These are phyloP conservation scores for Pristionchus entomophagus DNA, from an alignment of 2,888 invertebrate species.

Conservation along the genomic window DNA sequence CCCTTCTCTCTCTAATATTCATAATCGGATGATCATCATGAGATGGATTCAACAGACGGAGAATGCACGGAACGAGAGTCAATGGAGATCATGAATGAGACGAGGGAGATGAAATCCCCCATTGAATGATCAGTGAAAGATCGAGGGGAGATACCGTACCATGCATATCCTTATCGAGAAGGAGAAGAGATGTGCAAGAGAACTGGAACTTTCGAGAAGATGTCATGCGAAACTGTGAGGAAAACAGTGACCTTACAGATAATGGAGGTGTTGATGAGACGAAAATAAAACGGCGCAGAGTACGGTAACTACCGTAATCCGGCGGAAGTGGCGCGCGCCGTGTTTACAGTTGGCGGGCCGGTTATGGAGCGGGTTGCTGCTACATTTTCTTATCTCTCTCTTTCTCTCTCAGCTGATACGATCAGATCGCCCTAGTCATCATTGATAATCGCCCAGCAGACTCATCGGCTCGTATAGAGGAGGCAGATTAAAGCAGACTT, in stretches of 20 bases:
- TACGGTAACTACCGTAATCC: not conserved
- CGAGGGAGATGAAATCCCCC: not conserved
- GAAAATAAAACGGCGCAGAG: not conserved
- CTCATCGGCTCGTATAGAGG: not conserved
- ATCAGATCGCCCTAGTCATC: no score
- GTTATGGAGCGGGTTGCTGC: not conserved
- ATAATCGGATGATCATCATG: constrained; percentile 20
- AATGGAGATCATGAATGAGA: not conserved
- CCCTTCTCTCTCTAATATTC: not conserved
- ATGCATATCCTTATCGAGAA: not conserved
- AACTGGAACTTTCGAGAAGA: not conserved
- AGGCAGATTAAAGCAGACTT: not conserved
- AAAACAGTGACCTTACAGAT: constrained; percentile 16
- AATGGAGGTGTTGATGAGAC: not conserved
- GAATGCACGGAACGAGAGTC: not conserved
- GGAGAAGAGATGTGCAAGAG: not conserved
- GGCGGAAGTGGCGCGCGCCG: not conserved
- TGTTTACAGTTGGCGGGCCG: not conserved
- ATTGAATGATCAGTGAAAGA: not conserved
- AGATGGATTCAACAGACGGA: not conserved
- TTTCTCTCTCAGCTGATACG: not conserved
- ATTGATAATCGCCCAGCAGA: not conserved
- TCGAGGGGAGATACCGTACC: not conserved
- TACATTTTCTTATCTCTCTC: not conserved
- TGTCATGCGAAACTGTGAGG: not conserved